Conservation (phyloP, 1,140 invertebrate species). For the Caenorhabditis tropicalis region DNA sequence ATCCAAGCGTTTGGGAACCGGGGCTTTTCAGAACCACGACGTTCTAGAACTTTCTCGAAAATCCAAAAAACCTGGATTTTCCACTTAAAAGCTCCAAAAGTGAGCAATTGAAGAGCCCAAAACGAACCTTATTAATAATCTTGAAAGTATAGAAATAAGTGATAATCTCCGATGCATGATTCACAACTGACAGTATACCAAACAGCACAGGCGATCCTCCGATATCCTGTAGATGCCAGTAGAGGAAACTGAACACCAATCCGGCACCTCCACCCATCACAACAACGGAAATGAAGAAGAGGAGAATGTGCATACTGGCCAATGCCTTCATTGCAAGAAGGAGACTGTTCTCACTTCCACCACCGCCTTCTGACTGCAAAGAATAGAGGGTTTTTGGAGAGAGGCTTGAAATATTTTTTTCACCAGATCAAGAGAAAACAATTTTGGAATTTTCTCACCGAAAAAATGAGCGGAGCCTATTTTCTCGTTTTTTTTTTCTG, state of each 20-base stretch:
- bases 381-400: not conserved
- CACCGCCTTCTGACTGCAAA: constrained; percentile 29
- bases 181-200: constrained; percentile 95
- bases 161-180: constrained; percentile 97
- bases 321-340: constrained; percentile 82
- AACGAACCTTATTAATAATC: constrained; percentile 89
- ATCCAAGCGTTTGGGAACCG: no score
- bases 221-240: constrained; percentile 97
- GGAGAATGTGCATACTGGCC: constrained; percentile 86
- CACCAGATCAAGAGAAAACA: no score
- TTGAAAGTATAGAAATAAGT: constrained; percentile 97
- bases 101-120: constrained; percentile 72
- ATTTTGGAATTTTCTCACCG: no score
- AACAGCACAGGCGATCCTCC: constrained; percentile 95
- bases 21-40: no score
- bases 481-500: no score
- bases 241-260: constrained; percentile 96
- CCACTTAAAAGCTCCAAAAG: no score
- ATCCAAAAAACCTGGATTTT: no score
- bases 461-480: no score
- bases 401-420: no score
- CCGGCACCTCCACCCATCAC: constrained; percentile 99
- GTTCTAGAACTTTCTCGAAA: no score
- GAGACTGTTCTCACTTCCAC: constrained; percentile 40
- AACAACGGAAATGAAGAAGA: constrained; percentile 94